Percentiles rank a stretch among this genome's conserved stretches.
Conservation (phyloP, 1,140 invertebrate genomes). For the Bombus soroeensis region DNA sequence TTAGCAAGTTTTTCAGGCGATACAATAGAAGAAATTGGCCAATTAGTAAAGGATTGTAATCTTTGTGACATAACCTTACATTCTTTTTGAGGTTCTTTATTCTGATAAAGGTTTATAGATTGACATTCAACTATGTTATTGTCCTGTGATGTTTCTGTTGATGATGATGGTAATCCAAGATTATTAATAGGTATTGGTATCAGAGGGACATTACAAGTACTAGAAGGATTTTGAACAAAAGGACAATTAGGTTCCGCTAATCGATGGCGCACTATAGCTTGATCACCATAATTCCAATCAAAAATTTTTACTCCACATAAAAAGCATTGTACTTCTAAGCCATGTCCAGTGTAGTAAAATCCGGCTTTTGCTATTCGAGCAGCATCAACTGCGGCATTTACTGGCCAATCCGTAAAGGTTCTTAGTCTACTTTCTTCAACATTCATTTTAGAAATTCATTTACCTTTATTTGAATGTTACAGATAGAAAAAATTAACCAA, state of each 20-base stretch:
- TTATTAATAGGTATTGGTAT: constrained; percentile 57
- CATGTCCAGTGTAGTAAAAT: constrained; percentile 90
- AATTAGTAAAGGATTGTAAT: constrained; percentile 85
- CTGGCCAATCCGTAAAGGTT: constrained; percentile 89
- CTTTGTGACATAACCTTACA: constrained; percentile 83
- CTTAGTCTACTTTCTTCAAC: constrained; percentile 86
- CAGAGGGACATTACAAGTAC: constrained; percentile 87
- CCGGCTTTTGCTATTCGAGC: constrained; percentile 90
- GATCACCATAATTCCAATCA: constrained; percentile 90
- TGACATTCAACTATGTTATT: neutral
- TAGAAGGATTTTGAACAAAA: constrained; percentile 86
- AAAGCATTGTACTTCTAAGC: constrained; percentile 89
- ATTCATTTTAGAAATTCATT: constrained; percentile 83
- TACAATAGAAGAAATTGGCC: constrained; percentile 85
- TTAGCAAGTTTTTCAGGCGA: constrained; percentile 88
- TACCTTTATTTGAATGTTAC: neutral
- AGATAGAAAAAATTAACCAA: neutral
- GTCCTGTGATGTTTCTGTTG: constrained; percentile 23
- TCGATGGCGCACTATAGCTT: constrained; percentile 87
- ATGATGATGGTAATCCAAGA: constrained; percentile 23
- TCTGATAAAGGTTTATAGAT: constrained; percentile 7
- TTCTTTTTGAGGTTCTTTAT: constrained; percentile 36
- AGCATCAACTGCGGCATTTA: constrained; percentile 85
- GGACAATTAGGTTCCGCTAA: constrained; percentile 87
- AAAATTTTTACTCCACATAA: constrained; percentile 88